Base-by-base conservation (phyloP, 2,113 vertebrate genomes). In the Halcyon malimbica region DNA sequence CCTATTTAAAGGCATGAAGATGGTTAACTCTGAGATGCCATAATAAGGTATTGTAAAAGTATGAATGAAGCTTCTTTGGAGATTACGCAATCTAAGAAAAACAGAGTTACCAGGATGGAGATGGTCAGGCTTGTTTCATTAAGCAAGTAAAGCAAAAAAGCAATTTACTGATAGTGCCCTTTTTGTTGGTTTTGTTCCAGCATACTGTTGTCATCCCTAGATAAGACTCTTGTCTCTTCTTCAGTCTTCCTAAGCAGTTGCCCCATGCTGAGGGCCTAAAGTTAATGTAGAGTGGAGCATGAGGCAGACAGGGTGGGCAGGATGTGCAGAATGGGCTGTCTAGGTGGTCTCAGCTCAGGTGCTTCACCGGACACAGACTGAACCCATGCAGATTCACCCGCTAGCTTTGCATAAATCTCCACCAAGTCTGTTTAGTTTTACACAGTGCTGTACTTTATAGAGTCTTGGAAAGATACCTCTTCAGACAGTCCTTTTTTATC, bases 301-400 rank as follows among this genome's bases (percentile, higher is more conserved):
- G 33, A 80, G 35, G 11, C 1, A 4, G 44, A 44, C 50, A 68
- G 42, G 35, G 60, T 6, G 14, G 56, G 7, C 42, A 60, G 26
- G 42, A 63, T 0, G 10, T 28, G 42, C 28, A 80, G 82, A 28
- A 19, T 2, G 3, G 28, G 9, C 14, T 56, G 11, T 51, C 41
- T 11, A 20, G 50, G 41, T 8, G 14, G 26, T 53, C 46, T 70
- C 69, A 41, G 54, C 25, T 57, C 59, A 67, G n/a, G 20, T 50
- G 28, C 31, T 84, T 62, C 46, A 37, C 28, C 0, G 1, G 54
- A 6, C 2, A 2, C 8, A 79, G 25, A 13, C 0, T 1, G 37
- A 79, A 39, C 15, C 39, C 5, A 8, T 5, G 33, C 18, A 80
- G 37, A 51, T 64, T 28, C 23, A 24, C 11, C 6, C 1, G 1